Percentiles rank a stretch among this genome's conserved stretches.
Conservation (phyloP, 2,797 vertebrate species). For the Malacoctenus gilli region DNA sequence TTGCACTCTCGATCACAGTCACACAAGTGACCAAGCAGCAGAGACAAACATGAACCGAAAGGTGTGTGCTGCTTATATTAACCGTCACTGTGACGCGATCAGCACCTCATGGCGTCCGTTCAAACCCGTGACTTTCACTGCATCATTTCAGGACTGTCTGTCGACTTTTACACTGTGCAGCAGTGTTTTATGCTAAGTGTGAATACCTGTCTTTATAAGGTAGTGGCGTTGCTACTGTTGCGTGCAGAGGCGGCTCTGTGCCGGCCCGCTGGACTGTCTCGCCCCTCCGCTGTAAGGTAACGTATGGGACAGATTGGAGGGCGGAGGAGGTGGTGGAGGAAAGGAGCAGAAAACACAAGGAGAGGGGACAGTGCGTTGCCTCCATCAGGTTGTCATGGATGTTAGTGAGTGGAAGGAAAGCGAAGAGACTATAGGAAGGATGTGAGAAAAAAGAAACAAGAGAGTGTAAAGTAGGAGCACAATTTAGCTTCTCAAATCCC, state of each 20-base stretch:
- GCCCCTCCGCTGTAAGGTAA: conserved; percentile 58
- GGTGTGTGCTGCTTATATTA: conserved; percentile 51
- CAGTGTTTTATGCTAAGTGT: conserved; percentile 64
- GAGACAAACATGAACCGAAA: conserved; percentile 38
- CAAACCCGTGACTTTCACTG: conserved; percentile 67
- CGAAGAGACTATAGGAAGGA: conserved; percentile 11
- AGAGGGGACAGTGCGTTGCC: conserved; percentile 18
- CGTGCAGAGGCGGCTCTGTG: conserved; percentile 55
- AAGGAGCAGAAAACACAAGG: conserved; percentile 7
- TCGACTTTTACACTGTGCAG: conserved; percentile 75
- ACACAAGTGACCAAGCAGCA: conserved; percentile 18
- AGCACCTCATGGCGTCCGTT: conserved; percentile 52
- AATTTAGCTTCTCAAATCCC: background rate
- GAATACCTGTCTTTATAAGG: conserved; percentile 85
- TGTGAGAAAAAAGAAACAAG: conserved; percentile 9
- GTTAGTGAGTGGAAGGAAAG: conserved; percentile 7
- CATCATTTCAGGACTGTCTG: conserved; percentile 65
- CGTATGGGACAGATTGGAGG: conserved; percentile 54
- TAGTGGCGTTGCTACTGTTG: conserved; percentile 61
- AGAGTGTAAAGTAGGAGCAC: conserved; percentile 20
- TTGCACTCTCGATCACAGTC: conserved; percentile 30
- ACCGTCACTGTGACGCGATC: conserved; percentile 16
- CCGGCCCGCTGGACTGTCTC: conserved; percentile 52
- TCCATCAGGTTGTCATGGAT: conserved; percentile 22
- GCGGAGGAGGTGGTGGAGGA: conserved; percentile 14